Conservation (phyloP, 2,113 vertebrate genomes). For the Salvelinus namaycush region DNA sequence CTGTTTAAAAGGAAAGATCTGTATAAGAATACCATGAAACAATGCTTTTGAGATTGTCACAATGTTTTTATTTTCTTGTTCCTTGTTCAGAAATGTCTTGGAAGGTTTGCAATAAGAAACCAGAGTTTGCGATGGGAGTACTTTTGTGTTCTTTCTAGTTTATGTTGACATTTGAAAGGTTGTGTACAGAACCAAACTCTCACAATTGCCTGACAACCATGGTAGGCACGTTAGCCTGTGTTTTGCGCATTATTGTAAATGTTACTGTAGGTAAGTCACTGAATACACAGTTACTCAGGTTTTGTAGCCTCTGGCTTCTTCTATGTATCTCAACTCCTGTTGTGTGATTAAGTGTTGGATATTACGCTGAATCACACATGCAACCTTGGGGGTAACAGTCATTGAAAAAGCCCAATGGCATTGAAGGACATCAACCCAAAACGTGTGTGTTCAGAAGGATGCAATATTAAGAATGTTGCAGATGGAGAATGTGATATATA, state of each 20-base stretch:
- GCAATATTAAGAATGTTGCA: no score
- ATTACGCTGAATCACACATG: neutral
- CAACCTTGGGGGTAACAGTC: neutral
- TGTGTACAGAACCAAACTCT: constrained; percentile 6
- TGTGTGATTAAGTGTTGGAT: neutral
- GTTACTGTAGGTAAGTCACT: constrained; percentile 24
- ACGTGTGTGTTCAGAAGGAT: no score
- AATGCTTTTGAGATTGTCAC: neutral
- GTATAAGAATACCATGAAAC: neutral
- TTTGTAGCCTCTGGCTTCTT: constrained; percentile 11
- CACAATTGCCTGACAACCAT: neutral
- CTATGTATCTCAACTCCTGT: neutral
- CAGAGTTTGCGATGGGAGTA: neutral
- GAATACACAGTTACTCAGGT: constrained; percentile 35
- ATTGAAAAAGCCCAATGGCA: neutral
- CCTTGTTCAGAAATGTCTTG: neutral
- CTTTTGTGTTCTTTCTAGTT: neutral
- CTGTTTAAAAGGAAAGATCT: neutral
- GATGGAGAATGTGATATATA: no score
- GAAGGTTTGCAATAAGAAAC: neutral
- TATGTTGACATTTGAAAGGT: constrained; percentile 1
- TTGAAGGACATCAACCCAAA: neutral
- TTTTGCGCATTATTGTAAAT: constrained; percentile 12
- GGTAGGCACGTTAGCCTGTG: constrained; percentile 9
- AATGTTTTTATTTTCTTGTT: constrained; percentile 24